These are phyloP conservation scores for Peromyscus leucopus DNA, from an alignment of 2,113 vertebrate species.

Conservation along the genomic window DNA sequence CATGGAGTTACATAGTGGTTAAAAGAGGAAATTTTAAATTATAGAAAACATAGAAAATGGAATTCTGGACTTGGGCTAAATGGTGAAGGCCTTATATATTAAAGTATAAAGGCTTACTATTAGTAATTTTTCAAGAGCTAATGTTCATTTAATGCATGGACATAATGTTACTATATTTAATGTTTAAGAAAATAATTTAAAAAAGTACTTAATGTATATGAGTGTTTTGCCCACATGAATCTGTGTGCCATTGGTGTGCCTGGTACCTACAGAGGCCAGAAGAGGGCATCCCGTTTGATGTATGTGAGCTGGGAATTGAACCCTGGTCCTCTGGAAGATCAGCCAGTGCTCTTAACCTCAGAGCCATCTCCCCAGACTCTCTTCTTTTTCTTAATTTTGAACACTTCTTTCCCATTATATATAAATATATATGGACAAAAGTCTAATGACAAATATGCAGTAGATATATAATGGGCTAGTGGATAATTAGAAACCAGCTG, in stretches of 20 bases:
- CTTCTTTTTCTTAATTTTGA: background rate
- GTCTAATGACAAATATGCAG: background rate
- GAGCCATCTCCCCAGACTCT: background rate
- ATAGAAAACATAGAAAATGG: background rate
- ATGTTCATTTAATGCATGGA: background rate
- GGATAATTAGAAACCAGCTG: constrained; percentile 14
- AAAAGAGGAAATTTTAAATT: constrained; percentile 32
- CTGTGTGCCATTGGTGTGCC: too few relatives aligned
- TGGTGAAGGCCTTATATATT: background rate
- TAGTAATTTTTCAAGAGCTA: background rate
- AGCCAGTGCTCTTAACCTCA: background rate
- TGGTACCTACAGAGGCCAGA: background rate
- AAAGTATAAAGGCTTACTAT: background rate
- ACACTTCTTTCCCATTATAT: constrained; percentile 49
- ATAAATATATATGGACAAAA: background rate
- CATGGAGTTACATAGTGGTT: background rate
- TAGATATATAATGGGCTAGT: background rate
- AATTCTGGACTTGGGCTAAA: background rate
- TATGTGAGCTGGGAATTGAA: background rate
- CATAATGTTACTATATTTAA: background rate
- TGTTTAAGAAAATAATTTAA: constrained; percentile 7
- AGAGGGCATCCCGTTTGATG: background rate
- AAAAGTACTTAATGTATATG: background rate
- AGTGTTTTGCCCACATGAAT: background rate
- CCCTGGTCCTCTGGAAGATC: background rate